A percentile compares a stretch with the other conserved stretches of the same genome.
Conservation (phyloP, 2,113 vertebrate genomes). For the Oryzias melastigma region DNA sequence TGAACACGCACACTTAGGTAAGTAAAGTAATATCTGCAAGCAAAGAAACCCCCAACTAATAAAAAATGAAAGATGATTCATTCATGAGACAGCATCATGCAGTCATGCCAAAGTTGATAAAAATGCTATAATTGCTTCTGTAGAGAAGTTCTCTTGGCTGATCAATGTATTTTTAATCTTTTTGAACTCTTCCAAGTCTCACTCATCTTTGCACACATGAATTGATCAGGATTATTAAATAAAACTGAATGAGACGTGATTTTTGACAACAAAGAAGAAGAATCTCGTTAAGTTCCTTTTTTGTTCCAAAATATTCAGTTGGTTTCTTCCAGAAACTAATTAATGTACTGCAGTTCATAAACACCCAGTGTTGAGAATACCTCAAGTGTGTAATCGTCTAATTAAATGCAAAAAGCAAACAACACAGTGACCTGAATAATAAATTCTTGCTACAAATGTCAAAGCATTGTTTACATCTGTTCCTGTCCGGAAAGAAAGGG, state of each 20-base stretch:
- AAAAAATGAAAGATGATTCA: background rate
- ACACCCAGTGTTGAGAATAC: constrained; percentile 52
- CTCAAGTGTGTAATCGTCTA: constrained; percentile 69
- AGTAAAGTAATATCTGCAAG: no score
- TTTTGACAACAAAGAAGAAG: constrained; percentile 21
- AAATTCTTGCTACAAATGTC: constrained; percentile 37
- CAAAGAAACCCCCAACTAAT: no score
- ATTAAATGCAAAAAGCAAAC: constrained; percentile 63
- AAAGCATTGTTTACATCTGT: constrained; percentile 41
- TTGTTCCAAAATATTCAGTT: constrained; percentile 25
- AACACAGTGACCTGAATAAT: constrained; percentile 53
- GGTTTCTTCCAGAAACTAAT: constrained; percentile 52
- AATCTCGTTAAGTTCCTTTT: constrained; percentile 28
- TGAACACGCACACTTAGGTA: no score
- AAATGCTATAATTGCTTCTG: constrained; percentile 3
- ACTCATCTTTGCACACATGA: constrained; percentile 1
- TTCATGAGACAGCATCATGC: constrained; percentile 6
- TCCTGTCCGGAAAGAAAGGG: constrained; percentile 34
- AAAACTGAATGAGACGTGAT: background rate
- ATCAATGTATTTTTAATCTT: background rate
- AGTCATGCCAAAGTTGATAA: constrained; percentile 4
- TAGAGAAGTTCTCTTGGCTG: background rate
- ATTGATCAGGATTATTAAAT: constrained; percentile 3
- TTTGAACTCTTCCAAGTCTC: background rate
- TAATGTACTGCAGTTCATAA: constrained; percentile 59